Percentiles rank a stretch among this genome's conserved stretches.
Evolutionary conservation across 2,797 vertebrate genomes (phyloP).

Genomic region (Otus scops): DNA sequence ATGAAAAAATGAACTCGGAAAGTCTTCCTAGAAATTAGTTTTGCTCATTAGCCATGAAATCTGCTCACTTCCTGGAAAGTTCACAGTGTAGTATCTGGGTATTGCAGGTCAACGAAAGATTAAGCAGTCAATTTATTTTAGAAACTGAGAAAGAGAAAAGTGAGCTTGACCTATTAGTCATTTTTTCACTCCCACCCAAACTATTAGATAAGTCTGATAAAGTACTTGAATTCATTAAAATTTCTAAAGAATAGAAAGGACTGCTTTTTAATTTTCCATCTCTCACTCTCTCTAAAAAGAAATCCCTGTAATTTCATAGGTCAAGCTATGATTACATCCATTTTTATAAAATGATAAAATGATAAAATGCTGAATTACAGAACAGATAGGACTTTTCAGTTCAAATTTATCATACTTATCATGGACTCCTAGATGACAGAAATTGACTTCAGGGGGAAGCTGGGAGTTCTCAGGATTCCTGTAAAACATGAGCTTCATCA

Average conservation of each 20-base stretch:
- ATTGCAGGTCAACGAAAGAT: conserved; percentile 1
- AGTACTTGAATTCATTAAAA: background rate
- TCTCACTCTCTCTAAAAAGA: background rate
- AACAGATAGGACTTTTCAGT: background rate
- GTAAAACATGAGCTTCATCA: background rate
- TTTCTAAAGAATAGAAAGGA: background rate
- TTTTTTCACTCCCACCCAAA: conserved; percentile 8
- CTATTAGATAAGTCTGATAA: background rate
- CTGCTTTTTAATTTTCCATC: background rate
- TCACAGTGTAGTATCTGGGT: background rate
- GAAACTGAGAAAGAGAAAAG: background rate
- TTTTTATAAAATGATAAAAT: background rate
- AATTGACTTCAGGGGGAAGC: background rate
- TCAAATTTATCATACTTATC: background rate
- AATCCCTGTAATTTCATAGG: background rate
- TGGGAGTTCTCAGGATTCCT: background rate
- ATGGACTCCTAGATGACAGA: background rate
- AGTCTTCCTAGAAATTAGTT: background rate
- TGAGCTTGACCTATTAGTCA: background rate
- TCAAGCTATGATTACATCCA: background rate
- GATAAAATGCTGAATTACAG: background rate
- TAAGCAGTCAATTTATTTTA: conserved; percentile 10
- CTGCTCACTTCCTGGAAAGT: background rate
- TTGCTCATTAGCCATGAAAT: background rate
- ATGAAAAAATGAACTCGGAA: background rate